Evolutionary conservation across 64 coral and sea anemone species (phyloP).

Genomic region (Pachyseris speciosa): DNA sequence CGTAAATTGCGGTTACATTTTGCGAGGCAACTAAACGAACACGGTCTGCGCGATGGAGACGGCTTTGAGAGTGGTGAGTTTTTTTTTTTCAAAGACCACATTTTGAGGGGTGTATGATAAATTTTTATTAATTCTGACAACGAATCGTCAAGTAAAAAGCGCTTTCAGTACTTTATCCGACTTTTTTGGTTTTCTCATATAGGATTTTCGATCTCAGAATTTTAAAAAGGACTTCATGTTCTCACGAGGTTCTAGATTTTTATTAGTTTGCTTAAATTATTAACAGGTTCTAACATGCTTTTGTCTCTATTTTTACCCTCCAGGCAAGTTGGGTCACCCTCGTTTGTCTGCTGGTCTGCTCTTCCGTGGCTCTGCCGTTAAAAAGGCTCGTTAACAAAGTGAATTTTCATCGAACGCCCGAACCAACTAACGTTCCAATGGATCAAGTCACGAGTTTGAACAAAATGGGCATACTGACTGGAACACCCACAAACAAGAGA

Average conservation of each 20-base stretch:
- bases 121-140: neutral
- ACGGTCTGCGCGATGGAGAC: neutral
- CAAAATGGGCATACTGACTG: neutral
- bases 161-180: neutral
- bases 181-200: no score
- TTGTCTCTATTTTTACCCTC: neutral
- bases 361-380: neutral
- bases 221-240: neutral
- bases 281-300: constrained; percentile 9
- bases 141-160: neutral
- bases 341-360: constrained; percentile 2
- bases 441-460: neutral
- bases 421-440: neutral
- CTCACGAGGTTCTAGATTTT: neutral
- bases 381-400: neutral
- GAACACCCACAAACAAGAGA: neutral
- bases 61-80: neutral
- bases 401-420: neutral
- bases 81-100: neutral
- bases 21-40: neutral
- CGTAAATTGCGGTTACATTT: constrained; percentile 23
- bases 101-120: neutral
- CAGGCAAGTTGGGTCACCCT: constrained; percentile 25
- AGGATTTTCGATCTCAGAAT: no score
- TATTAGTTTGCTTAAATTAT: constrained; percentile 24